These are phyloP conservation scores for Agrochola litura DNA, from an alignment of 2,888 invertebrate genomes.

Conservation along the genomic window DNA sequence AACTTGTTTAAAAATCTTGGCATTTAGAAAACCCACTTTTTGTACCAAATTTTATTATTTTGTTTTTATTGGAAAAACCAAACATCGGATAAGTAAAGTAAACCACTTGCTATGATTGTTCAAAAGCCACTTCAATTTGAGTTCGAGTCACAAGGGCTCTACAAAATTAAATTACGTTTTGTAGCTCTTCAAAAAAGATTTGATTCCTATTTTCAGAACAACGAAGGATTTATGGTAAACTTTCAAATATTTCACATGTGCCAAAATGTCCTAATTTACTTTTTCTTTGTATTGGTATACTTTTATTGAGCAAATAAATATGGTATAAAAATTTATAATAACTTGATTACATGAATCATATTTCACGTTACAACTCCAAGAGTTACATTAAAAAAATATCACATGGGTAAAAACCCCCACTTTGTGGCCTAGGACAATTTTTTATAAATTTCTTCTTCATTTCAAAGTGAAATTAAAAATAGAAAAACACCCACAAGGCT, in stretches of 20 bases:
- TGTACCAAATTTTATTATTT: neutral
- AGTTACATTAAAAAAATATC: neutral
- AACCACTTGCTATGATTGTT: neutral
- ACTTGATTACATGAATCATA: neutral
- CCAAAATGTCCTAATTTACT: neutral
- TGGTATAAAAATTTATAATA: neutral
- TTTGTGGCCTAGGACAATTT: neutral
- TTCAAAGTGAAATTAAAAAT: neutral
- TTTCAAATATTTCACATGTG: neutral
- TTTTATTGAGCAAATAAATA: neutral
- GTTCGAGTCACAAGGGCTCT: constrained; percentile 17
- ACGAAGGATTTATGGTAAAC: neutral
- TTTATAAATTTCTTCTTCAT: neutral
- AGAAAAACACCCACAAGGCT: neutral
- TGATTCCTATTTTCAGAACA: neutral
- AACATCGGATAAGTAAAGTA: neutral
- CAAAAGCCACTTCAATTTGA: neutral
- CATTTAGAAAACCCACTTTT: neutral
- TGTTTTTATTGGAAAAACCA: neutral
- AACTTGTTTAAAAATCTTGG: neutral
- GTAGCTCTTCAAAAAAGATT: neutral
- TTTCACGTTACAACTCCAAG: neutral
- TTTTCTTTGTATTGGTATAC: neutral
- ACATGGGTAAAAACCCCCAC: too few relatives aligned
- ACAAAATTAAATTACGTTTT: neutral